These are phyloP conservation scores for Epistrophella euchroma DNA, from an alignment of 2,888 invertebrate species.

Conservation along the genomic window DNA sequence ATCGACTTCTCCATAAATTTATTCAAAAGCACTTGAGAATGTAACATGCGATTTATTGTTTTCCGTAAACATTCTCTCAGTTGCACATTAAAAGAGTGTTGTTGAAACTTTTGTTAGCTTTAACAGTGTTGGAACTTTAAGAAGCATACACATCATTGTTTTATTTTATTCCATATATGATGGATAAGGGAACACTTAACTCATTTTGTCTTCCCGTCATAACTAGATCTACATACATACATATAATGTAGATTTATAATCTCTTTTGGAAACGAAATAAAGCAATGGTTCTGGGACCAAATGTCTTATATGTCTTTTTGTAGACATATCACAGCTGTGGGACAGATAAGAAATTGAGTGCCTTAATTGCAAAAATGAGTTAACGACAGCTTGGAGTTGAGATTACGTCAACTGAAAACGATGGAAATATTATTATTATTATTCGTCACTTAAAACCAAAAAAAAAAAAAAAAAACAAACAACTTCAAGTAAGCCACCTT, in stretches of 20 bases:
- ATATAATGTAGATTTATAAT: neutral
- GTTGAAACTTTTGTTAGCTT: slow-evolving; percentile 27
- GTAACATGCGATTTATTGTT: slow-evolving; percentile 59
- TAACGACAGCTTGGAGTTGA: slow-evolving; percentile 34
- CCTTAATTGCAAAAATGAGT: slow-evolving; percentile 48
- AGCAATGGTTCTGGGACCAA: neutral
- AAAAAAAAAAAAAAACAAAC: neutral
- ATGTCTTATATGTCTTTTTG: slow-evolving; percentile 31
- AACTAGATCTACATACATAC: neutral
- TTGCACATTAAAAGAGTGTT: slow-evolving; percentile 26
- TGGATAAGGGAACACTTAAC: slow-evolving; percentile 25
- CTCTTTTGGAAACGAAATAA: neutral
- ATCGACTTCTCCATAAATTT: slow-evolving; percentile 31
- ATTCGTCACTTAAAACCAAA: slow-evolving; percentile 6
- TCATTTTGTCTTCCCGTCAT: slow-evolving; percentile 12
- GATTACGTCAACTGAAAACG: slow-evolving; percentile 11
- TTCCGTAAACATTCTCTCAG: slow-evolving; percentile 46
- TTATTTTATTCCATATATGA: neutral
- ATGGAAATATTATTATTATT: slow-evolving; percentile 4
- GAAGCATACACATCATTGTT: slow-evolving; percentile 7
- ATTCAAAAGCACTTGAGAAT: slow-evolving; percentile 28
- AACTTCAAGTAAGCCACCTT: neutral
- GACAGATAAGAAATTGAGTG: slow-evolving; percentile 63
- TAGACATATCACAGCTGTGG: slow-evolving; percentile 47
- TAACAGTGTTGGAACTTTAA: neutral